phyloP scores from a whole-genome alignment of 2,888 invertebrate genomes.

The Ochropleura leucogaster region DNA sequence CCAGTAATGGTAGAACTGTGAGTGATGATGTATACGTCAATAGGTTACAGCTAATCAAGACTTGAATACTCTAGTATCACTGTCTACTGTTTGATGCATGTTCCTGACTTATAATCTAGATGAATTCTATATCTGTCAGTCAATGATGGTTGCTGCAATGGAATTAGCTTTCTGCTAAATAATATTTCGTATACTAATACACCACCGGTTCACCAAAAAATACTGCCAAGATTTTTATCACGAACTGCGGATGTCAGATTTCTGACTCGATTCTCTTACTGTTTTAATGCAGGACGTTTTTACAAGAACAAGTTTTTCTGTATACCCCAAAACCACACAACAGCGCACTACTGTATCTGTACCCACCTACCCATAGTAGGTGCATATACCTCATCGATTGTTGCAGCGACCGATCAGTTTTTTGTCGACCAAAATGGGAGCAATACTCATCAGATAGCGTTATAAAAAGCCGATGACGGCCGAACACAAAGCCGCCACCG shows the following conservation, averaged over 20 bases:
- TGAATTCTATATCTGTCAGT: background rate
- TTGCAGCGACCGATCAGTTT: slow-evolving; percentile 76
- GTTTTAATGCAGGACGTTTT: slow-evolving; percentile 52
- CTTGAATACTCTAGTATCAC: too few species aligned
- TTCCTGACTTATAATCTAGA: background rate
- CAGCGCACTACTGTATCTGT: slow-evolving; percentile 61
- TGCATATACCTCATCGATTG: slow-evolving; percentile 67
- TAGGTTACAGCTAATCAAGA: too few species aligned
- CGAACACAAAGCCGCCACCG: slow-evolving; percentile 88
- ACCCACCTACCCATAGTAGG: slow-evolving; percentile 50
- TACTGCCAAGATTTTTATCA: slow-evolving; percentile 21
- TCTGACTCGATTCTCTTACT: slow-evolving; percentile 46
- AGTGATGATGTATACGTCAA: background rate
- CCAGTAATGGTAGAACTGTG: rapidly evolving
- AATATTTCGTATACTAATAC: background rate
- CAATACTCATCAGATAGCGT: slow-evolving; percentile 89
- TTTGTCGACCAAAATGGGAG: slow-evolving; percentile 88
- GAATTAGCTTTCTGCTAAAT: background rate
- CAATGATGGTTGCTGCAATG: background rate
- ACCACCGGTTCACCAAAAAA: background rate
- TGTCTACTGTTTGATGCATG: background rate
- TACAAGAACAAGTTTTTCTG: slow-evolving; percentile 52
- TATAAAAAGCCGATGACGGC: slow-evolving; percentile 88
- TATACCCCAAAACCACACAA: slow-evolving; percentile 42
- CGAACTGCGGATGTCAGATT: slow-evolving; percentile 27